Percentiles rank a stretch among this genome's conserved stretches.
phyloP scores from a whole-genome alignment of 2,113 vertebrate genomes.

The Drymodes brunneopygia region DNA sequence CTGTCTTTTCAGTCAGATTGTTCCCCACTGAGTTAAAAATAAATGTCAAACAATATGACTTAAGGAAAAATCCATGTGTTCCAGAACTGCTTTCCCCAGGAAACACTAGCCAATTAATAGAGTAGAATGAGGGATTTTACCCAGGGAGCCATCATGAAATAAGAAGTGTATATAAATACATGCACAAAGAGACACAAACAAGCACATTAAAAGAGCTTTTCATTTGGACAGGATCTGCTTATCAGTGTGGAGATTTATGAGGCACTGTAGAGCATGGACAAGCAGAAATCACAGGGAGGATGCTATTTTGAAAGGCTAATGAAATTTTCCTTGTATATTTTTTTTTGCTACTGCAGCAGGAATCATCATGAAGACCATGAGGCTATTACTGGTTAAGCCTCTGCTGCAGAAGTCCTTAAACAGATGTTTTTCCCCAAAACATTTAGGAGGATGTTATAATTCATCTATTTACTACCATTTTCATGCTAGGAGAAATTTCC shows the following conservation, averaged over 20 bases:
- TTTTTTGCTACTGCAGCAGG: background rate
- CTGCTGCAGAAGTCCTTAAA: background rate
- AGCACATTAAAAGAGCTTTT: constrained; percentile 30
- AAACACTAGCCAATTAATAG: constrained; percentile 38
- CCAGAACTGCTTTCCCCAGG: background rate
- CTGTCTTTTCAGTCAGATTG: background rate
- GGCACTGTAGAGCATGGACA: background rate
- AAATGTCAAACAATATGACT: background rate
- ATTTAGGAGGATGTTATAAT: background rate
- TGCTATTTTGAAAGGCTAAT: background rate
- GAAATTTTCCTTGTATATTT: background rate
- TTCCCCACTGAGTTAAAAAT: constrained; percentile 4
- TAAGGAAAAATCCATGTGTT: background rate
- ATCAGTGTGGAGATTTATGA: background rate
- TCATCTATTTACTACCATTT: background rate
- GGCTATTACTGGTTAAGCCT: background rate
- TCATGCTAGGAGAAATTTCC: background rate
- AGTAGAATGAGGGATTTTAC: background rate
- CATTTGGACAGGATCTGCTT: constrained; percentile 31
- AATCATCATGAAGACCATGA: background rate
- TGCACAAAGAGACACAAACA: background rate
- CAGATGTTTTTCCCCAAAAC: background rate
- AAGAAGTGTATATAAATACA: background rate
- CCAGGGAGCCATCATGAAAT: constrained; percentile 16
- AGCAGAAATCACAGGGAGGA: background rate